phyloP scores from a whole-genome alignment of 2,888 invertebrate genomes.

The Ennomos fuscantarius region DNA sequence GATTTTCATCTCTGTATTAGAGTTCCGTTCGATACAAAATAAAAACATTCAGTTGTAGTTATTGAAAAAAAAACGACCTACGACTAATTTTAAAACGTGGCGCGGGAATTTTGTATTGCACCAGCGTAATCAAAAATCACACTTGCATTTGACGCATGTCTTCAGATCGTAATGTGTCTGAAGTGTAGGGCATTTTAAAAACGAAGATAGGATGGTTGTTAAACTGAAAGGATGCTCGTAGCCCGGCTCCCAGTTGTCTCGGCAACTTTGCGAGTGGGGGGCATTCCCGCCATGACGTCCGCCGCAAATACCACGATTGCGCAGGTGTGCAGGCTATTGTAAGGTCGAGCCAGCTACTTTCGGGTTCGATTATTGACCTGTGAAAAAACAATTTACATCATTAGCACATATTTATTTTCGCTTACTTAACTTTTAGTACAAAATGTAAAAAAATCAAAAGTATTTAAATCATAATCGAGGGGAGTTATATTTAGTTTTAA shows the following conservation, averaged over 20 bases:
- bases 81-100: background rate
- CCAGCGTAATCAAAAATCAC: slow-evolving; percentile 1
- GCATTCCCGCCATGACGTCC: slow-evolving; percentile 67
- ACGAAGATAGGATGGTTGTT: slow-evolving; percentile 61
- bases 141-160: slow-evolving; percentile 8
- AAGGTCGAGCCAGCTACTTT: slow-evolving; percentile 60
- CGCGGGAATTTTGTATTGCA: slow-evolving; percentile 4
- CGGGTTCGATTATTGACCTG: slow-evolving; percentile 22
- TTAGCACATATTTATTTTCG: too few relatives aligned
- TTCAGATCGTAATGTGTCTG: slow-evolving; percentile 3
- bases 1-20: background rate
- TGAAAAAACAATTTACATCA: background rate
- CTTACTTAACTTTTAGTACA: too few relatives aligned
- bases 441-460: too few relatives aligned
- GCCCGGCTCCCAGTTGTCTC: slow-evolving; percentile 57
- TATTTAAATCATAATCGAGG: too few relatives aligned
- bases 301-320: slow-evolving; percentile 72
- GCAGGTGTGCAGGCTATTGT: slow-evolving; percentile 62
- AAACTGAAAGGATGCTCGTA: slow-evolving; percentile 61
- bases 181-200: slow-evolving; percentile 46
- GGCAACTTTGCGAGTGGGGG: slow-evolving; percentile 40
- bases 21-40: too few relatives aligned
- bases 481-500: too few relatives aligned
- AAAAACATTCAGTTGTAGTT: too few relatives aligned
- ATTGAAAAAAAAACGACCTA: too few relatives aligned